Evolutionary conservation across 1,140 invertebrate genomes (phyloP), one percentile per base, ranked within the genome.

Genomic region (Drosophila persimilis): DNA sequence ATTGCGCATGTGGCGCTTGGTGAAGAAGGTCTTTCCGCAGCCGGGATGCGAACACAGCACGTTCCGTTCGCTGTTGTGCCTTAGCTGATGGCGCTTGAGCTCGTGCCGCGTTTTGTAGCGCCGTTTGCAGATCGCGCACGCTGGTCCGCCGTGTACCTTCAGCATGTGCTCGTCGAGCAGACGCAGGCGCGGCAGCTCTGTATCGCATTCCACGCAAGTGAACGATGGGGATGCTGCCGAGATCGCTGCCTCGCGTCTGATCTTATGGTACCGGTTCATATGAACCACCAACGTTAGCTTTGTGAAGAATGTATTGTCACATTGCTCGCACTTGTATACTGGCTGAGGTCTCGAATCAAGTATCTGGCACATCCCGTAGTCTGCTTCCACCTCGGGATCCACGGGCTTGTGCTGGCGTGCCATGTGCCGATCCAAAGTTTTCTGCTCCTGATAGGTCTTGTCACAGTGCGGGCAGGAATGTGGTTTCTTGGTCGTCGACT

Each of bases 1-100:
- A n/a, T 77, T 84, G 11, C 80, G 77, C 75, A 90, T 73, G 15
- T 90, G 77, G 5, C 83, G 80, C 2, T 56, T 54, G 24, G 74
- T 90, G 11, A 83, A 75, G 59, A 91, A 90, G 0, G 70, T 61
- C 47, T 90, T 90, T 11, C 63, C 80, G 22, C 90, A 91, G 39
- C 79, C 80, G 0, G 83, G 56, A 66, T 85, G 75, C 22, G 65
- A 59, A 48, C 90, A 91, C 0, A 45, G 15, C 24, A 91, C 90
- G 20, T 77, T 81, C 1, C 89, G 70, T 51, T 90, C 80, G 11
- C 60, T 86, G 6, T 73, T 74, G 7, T 90, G 89, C 44, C 86
- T 80, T 5, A 74, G 44, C 20, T 88, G 73, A 44, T 90, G 85
- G 2, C 84, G 80, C 31, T 80, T 90, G 3, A 89, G 57, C 29